Base-by-base conservation (phyloP, 2,888 invertebrate genomes). In the Mythimna pallens region DNA sequence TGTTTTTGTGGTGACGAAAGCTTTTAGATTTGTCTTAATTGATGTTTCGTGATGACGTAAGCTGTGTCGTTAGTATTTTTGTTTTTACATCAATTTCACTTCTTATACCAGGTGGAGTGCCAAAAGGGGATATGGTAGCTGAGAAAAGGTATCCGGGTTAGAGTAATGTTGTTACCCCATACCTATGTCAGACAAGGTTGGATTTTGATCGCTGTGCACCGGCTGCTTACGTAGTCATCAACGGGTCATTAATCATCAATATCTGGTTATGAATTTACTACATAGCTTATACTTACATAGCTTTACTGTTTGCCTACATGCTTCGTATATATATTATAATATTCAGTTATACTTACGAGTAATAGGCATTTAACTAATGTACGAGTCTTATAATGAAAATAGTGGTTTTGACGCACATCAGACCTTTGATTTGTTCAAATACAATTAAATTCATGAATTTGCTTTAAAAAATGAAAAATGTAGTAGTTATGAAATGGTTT, bases 1-100 rank as follows among this genome's bases (percentile, higher is more conserved):
- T 77, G 73, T 73, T 74, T 78, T 50, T 50, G 55, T 54, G 66
- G 74, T 83, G 87, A 86, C 79, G 84, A 74, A 74, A 85, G 79
- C 22, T 55, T 73, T 78, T 54, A 69, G 25, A 34, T 73, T 66
- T 30, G 43, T 69, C 10, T 64, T 69, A 65, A 77, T 68, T 77
- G 30, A 58, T 81, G 40, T 58, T 34, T n/a, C 17, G 22, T 55
- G 65, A 47, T 71, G 76, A 80, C 62, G 62, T 78, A 58, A 17
- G 17, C 14, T 9, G 17, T 55, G n/a, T 59, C 4, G 47, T 47
- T n/a, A 3, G 22, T 36, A n/a, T 17, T 10, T 25, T 5, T n/a
- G 17, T 58, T 14, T 50, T 22, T 9, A 52, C 10, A 22, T 59
- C 7, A 12, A 59, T 36, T 2, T 55, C 12, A 7, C 6, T 59